Evolutionary conservation across 2,113 vertebrate species (phyloP).

Genomic region (Colaptes auratus): DNA sequence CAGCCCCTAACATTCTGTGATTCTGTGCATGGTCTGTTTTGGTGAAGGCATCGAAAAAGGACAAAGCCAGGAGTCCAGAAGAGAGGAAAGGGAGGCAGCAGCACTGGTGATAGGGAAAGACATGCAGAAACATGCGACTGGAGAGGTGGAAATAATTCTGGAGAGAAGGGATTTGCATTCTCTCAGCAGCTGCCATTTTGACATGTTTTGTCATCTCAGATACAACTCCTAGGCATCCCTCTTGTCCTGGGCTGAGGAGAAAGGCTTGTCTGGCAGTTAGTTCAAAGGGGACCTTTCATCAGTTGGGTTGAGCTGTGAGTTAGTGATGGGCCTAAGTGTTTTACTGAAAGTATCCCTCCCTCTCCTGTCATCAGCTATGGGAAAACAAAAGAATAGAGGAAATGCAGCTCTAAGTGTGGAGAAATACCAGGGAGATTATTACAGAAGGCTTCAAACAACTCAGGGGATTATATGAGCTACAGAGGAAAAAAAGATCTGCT

Average conservation of each 20-base stretch:
- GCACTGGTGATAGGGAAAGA: background rate
- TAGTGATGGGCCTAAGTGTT: conserved; percentile 41
- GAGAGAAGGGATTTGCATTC: background rate
- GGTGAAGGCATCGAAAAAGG: background rate
- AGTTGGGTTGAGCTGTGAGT: conserved; percentile 21
- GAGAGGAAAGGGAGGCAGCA: background rate
- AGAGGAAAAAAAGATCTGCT: background rate
- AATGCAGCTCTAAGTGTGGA: conserved; percentile 28
- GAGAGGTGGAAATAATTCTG: background rate
- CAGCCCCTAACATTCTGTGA: too few species aligned
- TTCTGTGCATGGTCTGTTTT: background rate
- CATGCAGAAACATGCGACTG: background rate
- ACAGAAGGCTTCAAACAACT: conserved; percentile 19
- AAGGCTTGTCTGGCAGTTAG: conserved; percentile 12
- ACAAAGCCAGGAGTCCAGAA: background rate
- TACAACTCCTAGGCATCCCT: background rate
- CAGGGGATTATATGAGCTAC: conserved; percentile 24
- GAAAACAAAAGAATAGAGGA: conserved; percentile 46
- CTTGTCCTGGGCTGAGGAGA: conserved; percentile 7
- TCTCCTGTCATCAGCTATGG: conserved; percentile 37
- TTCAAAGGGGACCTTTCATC: conserved; percentile 45
- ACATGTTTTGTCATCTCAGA: background rate
- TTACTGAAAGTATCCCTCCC: conserved; percentile 6
- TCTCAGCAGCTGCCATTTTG: conserved; percentile 30
- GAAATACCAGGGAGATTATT: conserved; percentile 48